A percentile compares a stretch with the other conserved stretches of the same genome.
Conservation (phyloP, 92 coral and sea anemone species). For the Porites cylindrica region DNA sequence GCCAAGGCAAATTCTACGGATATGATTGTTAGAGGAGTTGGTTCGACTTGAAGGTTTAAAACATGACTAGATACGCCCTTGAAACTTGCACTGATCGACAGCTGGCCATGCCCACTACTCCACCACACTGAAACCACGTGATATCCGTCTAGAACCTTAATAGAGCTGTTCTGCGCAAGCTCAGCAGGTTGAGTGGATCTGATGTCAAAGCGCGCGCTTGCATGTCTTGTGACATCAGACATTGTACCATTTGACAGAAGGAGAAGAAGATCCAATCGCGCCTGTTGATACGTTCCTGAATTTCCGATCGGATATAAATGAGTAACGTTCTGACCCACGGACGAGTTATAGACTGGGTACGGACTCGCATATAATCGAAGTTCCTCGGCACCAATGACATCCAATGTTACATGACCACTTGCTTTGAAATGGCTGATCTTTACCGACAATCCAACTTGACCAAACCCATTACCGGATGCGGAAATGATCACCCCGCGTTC, state of each 20-base stretch:
- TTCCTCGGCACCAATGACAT: slow-evolving; percentile 31
- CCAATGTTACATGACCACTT: slow-evolving; percentile 14
- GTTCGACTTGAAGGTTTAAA: slow-evolving; percentile 15
- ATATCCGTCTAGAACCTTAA: slow-evolving; percentile 6
- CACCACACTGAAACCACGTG: slow-evolving; percentile 29
- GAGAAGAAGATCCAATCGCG: slow-evolving; percentile 22
- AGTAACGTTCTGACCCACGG: slow-evolving; percentile 26
- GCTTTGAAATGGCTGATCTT: slow-evolving; percentile 41
- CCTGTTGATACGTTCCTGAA: slow-evolving; percentile 39
- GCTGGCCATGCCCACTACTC: slow-evolving; percentile 16
- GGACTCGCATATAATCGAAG: slow-evolving; percentile 40
- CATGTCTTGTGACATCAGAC: slow-evolving; percentile 40
- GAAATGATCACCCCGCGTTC: slow-evolving; percentile 19
- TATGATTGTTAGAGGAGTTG: slow-evolving; percentile 33
- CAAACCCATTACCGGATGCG: slow-evolving; percentile 48
- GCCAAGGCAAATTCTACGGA: slow-evolving; percentile 24
- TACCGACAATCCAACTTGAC: slow-evolving; percentile 25
- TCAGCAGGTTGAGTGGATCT: slow-evolving; percentile 47
- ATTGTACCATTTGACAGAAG: slow-evolving; percentile 47
- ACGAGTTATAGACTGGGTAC: slow-evolving; percentile 41
- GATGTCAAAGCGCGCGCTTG: slow-evolving; percentile 1
- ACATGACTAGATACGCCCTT: slow-evolving; percentile 9
- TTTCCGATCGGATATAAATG: slow-evolving; percentile 52
- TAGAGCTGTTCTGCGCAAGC: slow-evolving; percentile 30
- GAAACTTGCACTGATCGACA: slow-evolving; percentile 42